Percentiles rank a stretch among this genome's conserved stretches.
These are phyloP conservation scores for Acleris literana DNA, from an alignment of 2,888 invertebrate species.

Conservation along the genomic window DNA sequence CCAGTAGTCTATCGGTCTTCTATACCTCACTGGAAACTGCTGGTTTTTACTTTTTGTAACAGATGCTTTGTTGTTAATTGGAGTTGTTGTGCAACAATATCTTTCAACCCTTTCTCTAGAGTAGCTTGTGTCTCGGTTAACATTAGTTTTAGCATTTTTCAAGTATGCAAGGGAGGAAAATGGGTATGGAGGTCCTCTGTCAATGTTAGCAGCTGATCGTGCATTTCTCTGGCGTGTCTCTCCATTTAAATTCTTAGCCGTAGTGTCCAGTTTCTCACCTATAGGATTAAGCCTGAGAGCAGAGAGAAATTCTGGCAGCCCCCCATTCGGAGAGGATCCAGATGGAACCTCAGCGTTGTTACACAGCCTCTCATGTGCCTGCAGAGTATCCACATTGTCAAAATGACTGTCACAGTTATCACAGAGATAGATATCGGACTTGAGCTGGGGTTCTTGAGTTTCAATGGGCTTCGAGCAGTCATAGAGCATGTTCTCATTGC, in stretches of 20 bases:
- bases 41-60: slow-evolving; percentile 65
- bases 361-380: slow-evolving; percentile 76
- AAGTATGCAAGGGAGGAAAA: slow-evolving; percentile 78
- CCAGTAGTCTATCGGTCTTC: slow-evolving; percentile 78
- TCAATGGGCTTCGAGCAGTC: slow-evolving; percentile 61
- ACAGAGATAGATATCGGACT: slow-evolving; percentile 88
- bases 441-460: slow-evolving; percentile 77
- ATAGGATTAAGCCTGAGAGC: slow-evolving; percentile 65
- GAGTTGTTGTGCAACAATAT: slow-evolving; percentile 65
- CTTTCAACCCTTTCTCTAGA: slow-evolving; percentile 73
- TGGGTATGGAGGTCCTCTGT: slow-evolving; percentile 74
- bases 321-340: slow-evolving; percentile 53
- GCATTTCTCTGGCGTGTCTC: slow-evolving; percentile 60
- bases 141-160: slow-evolving; percentile 63
- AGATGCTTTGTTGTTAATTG: slow-evolving; percentile 63
- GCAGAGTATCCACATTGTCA: slow-evolving; percentile 73
- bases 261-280: slow-evolving; percentile 43
- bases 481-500: slow-evolving; percentile 88
- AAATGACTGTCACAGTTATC: slow-evolving; percentile 90
- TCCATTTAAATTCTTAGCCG: slow-evolving; percentile 42
- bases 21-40: slow-evolving; percentile 71
- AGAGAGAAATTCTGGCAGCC: slow-evolving; percentile 68
- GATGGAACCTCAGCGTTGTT: slow-evolving; percentile 60
- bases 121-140: slow-evolving; percentile 62
- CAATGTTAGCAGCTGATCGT: slow-evolving; percentile 64